phyloP scores from a whole-genome alignment of 1,140 invertebrate species.

The Pseudomyrmex cubaensis region DNA sequence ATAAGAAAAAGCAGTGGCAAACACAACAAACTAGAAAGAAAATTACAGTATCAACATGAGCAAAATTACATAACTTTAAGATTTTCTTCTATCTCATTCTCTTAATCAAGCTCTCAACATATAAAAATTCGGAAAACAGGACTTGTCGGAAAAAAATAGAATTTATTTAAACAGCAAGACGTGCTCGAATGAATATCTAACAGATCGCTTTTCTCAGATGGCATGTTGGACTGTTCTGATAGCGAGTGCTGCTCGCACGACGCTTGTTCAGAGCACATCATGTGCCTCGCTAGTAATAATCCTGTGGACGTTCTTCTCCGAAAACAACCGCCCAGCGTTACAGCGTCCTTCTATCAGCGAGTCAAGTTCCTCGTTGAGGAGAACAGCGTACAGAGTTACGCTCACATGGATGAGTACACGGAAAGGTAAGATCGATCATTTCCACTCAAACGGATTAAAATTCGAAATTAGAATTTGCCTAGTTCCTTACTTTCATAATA shows the following conservation, averaged over 20 bases:
- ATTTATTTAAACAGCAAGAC: neutral
- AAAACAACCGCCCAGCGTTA: constrained; percentile 98
- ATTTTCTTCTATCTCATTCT: neutral
- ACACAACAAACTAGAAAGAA: too few relatives aligned
- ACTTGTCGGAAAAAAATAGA: neutral
- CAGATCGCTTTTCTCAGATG: constrained; percentile 89
- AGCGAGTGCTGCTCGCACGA: constrained; percentile 96
- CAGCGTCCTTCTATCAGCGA: constrained; percentile 98
- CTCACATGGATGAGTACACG: constrained; percentile 98
- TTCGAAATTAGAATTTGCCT: constrained; percentile 64
- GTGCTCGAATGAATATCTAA: constrained; percentile 19
- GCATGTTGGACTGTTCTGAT: constrained; percentile 98
- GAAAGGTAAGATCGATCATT: constrained; percentile 93
- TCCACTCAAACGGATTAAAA: constrained; percentile 55
- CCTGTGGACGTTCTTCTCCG: constrained; percentile 97
- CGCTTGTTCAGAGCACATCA: constrained; percentile 94
- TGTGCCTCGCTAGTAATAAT: constrained; percentile 97
- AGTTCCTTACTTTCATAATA: constrained; percentile 68
- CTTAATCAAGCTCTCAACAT: neutral
- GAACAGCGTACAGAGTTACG: constrained; percentile 99
- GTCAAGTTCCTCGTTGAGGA: constrained; percentile 99
- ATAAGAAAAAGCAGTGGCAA: too few relatives aligned
- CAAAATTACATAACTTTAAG: neutral
- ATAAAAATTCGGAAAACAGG: neutral
- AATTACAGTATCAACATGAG: neutral